A percentile compares a stretch with the other conserved stretches of the same genome.
Evolutionary conservation across 2,797 vertebrate genomes (phyloP).

Genomic region (Gymnopithys bicolor): DNA sequence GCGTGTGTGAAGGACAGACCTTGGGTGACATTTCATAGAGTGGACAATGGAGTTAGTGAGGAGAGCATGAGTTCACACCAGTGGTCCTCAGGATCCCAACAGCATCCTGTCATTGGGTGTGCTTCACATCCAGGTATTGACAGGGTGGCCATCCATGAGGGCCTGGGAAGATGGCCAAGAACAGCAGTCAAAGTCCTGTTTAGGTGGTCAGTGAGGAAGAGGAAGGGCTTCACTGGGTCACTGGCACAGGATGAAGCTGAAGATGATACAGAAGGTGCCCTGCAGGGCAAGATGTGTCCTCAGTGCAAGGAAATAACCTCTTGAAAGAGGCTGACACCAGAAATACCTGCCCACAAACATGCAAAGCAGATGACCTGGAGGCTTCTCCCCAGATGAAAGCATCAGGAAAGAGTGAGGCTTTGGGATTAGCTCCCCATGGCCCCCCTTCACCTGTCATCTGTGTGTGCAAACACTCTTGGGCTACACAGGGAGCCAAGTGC

Average conservation of each 20-base stretch:
- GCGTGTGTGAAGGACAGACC: not conserved
- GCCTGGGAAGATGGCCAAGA: not conserved
- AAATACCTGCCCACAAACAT: not conserved
- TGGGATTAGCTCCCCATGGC: fast-evolving
- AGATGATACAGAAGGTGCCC: not conserved
- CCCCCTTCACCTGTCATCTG: not conserved
- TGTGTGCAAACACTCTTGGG: not conserved
- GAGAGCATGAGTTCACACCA: not conserved
- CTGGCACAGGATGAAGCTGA: not conserved
- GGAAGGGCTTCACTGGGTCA: not conserved
- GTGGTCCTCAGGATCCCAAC: not conserved
- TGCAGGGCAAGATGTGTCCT: not conserved
- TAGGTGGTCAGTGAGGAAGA: not conserved
- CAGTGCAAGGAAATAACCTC: not conserved
- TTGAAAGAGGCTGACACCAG: not conserved
- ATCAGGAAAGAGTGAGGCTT: not conserved
- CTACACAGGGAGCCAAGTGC: not conserved
- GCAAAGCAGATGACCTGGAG: not conserved
- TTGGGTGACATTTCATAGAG: fast-evolving
- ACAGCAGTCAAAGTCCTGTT: not conserved
- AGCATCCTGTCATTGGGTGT: not conserved
- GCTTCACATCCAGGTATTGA: not conserved
- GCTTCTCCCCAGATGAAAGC: not conserved
- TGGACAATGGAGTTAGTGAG: not conserved
- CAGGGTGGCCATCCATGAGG: not conserved